Evolutionary conservation across 23 tunicate genomes (phyloP).

Genomic region (Botrylloides violaceus): DNA sequence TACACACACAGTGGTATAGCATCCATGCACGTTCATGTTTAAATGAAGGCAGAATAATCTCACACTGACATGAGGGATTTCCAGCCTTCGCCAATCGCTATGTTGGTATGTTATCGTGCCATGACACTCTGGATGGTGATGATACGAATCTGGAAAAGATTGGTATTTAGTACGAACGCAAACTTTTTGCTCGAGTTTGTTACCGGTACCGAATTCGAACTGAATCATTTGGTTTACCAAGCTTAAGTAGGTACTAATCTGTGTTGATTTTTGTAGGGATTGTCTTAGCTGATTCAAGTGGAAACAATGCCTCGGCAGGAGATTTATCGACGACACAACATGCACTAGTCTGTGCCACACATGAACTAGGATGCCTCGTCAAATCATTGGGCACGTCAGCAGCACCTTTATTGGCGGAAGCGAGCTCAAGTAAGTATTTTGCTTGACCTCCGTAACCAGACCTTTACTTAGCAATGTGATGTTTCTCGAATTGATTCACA

Average conservation of each 20-base stretch:
- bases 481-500: not conserved
- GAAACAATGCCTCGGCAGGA: slow-evolving; percentile 4
- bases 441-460: not conserved
- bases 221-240: not conserved
- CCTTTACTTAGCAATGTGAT: not conserved
- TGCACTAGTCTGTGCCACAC: slow-evolving; percentile 53
- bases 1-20: too few relatives aligned
- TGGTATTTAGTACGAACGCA: too few relatives aligned
- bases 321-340: slow-evolving; percentile 52
- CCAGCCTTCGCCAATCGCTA: too few relatives aligned
- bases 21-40: too few relatives aligned
- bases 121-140: too few relatives aligned
- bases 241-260: slow-evolving; percentile 3
- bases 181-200: not conserved
- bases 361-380: slow-evolving; percentile 61
- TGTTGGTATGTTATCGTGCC: too few relatives aligned
- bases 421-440: slow-evolving; percentile 39
- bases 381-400: slow-evolving; percentile 79
- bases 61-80: too few relatives aligned
- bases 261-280: slow-evolving; percentile 1
- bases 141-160: too few relatives aligned
- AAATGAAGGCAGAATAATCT: too few relatives aligned
- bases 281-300: slow-evolving; percentile 6
- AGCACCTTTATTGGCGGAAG: slow-evolving; percentile 62
- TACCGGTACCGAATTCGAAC: not conserved